A percentile compares a stretch with the other conserved stretches of the same genome.
Conservation (phyloP, 2,113 vertebrate species). For the Oophaga pumilio region DNA sequence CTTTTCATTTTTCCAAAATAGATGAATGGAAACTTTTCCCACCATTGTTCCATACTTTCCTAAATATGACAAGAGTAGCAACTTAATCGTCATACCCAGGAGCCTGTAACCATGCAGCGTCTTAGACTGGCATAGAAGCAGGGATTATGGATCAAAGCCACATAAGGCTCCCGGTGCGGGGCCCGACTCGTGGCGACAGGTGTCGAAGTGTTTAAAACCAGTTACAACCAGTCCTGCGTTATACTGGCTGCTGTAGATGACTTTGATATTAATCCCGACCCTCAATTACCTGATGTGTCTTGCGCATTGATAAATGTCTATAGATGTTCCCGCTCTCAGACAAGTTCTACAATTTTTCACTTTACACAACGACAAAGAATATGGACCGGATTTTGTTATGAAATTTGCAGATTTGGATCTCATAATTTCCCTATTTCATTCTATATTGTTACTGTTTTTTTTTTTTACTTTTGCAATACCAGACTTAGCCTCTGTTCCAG, state of each 20-base stretch:
- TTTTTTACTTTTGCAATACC: no score
- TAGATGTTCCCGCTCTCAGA: not conserved
- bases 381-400: no score
- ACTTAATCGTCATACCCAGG: not conserved
- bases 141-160: not conserved
- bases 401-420: no score
- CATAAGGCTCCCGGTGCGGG: not conserved
- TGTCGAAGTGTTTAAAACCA: not conserved
- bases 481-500: no score
- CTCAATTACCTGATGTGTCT: not conserved
- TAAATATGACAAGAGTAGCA: not conserved
- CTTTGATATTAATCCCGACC: not conserved
- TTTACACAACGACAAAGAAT: no score
- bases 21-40: not conserved
- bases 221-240: not conserved
- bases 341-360: not conserved
- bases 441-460: no score
- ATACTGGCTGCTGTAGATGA: not conserved
- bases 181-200: not conserved
- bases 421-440: no score
- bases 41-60: not conserved
- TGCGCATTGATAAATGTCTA: not conserved
- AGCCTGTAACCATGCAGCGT: not conserved
- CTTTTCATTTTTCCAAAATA: not conserved
- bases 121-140: not conserved